Evolutionary conservation across 1,140 invertebrate genomes (phyloP), one percentile per base, ranked within the genome.

Genomic region (Penaeus vannamei): DNA sequence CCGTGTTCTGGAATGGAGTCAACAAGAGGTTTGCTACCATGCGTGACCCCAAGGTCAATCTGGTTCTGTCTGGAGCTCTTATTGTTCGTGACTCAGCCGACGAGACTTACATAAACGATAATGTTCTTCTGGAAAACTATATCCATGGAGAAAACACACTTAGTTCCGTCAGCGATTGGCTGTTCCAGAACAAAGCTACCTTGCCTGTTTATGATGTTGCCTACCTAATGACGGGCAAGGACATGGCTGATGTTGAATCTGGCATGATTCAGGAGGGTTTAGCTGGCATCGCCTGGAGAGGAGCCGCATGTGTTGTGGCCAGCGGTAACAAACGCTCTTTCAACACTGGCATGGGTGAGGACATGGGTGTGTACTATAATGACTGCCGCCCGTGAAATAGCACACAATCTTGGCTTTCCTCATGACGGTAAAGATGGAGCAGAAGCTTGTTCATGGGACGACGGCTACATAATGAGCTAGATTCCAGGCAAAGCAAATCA

Each of bases 381-480:
- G 32, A 91, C 87, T 2, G 89, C 91, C 32, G 90, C 91, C 26
- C 92, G 92, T 76, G 92, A 14, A 90, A 36, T 92, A 14, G 92
- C 91, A 4, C 92, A 92, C 36, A 90, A 90, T 72, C 82, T 92
- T 26, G 91, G 90, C 23, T 85, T 89, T 4, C 91, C 91, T 59
- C 92, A 92, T 72, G 92, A 92, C 32, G 92, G 92, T 4, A 36
- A 76, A 5, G 85, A 76, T 0, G 91, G 29, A 10, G 79, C 91
- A 8, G 26, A 61, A 20, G 66, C 26, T 20, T 92, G 91, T 82
- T 86, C 91, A 2, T 91, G 88, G 87, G 36, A 86, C 5, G 79
- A 85, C 42, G 91, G 91, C n/a, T 91, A 91, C 81, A 87, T 92
- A 53, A 92, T 92, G 91, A 91, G 90, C 61, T 91, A 91, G 62